Conservation (phyloP, 2,113 vertebrate genomes). For the human (Homo sapiens) region GRCh38 chr9:7907501-7908000, state of each 20-base stretch:
- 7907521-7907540: slow-evolving; percentile 85
- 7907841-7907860: neutral
- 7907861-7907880: neutral
- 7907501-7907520: slow-evolving; percentile 85
- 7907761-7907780: neutral
- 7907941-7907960: neutral
- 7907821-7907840: slow-evolving; percentile 11
- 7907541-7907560: slow-evolving; percentile 84
- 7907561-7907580: slow-evolving; percentile 59
- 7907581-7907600: slow-evolving; percentile 77
- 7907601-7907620: slow-evolving; percentile 72
- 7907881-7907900: neutral
- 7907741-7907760: neutral
- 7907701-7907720: neutral
- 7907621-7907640: slow-evolving; percentile 69
- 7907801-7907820: slow-evolving; percentile 41
- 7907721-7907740: neutral
- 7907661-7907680: slow-evolving; percentile 13
- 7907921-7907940: neutral
- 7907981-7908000: neutral
- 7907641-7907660: slow-evolving; percentile 47
- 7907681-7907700: neutral
- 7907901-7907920: neutral
- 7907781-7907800: slow-evolving; percentile 22
- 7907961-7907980: neutral